Percentiles rank a stretch among this genome's conserved stretches.
These are phyloP conservation scores for Micoletzkya japonica DNA, from an alignment of 2,888 invertebrate species.

Conservation along the genomic window DNA sequence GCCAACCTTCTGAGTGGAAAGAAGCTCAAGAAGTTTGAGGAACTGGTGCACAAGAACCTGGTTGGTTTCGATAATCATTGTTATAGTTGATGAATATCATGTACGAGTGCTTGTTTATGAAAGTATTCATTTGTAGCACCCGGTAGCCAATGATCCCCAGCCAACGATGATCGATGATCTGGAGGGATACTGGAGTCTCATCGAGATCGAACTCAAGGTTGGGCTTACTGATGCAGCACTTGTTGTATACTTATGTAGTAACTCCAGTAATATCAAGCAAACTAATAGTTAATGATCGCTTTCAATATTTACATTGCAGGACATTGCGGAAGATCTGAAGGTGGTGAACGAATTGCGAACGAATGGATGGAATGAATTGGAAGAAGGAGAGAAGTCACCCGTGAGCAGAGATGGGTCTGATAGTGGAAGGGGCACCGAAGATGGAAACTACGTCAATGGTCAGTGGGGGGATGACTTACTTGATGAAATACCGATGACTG, in stretches of 20 bases:
- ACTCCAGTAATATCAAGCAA: too few relatives aligned
- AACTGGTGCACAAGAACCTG: slow-evolving; percentile 36
- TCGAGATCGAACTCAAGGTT: slow-evolving; percentile 35
- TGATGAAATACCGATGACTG: too few relatives aligned
- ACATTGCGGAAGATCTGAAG: slow-evolving; percentile 2
- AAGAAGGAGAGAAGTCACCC: slow-evolving; percentile 14
- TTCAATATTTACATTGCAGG: slow-evolving; percentile 10
- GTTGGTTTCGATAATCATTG: slow-evolving; percentile 24
- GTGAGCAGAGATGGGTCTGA: slow-evolving; percentile 18
- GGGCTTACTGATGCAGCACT: not conserved
- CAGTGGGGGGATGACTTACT: too few relatives aligned
- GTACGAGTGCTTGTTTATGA: not conserved
- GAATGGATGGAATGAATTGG: slow-evolving; percentile 11
- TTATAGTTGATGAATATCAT: not conserved
- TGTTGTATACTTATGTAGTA: not conserved
- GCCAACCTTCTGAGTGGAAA: slow-evolving; percentile 34
- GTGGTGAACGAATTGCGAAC: slow-evolving; percentile 7
- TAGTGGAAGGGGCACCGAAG: slow-evolving; percentile 19
- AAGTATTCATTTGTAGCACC: slow-evolving; percentile 22
- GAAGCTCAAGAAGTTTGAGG: slow-evolving; percentile 38
- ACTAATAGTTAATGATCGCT: not conserved
- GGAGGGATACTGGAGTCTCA: slow-evolving; percentile 39
- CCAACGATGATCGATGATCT: slow-evolving; percentile 36
- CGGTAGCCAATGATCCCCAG: slow-evolving; percentile 27
- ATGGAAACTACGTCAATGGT: not conserved